These are phyloP conservation scores for Chelidonichthys spinosus DNA, from an alignment of 2,797 vertebrate genomes.

Conservation along the genomic window DNA sequence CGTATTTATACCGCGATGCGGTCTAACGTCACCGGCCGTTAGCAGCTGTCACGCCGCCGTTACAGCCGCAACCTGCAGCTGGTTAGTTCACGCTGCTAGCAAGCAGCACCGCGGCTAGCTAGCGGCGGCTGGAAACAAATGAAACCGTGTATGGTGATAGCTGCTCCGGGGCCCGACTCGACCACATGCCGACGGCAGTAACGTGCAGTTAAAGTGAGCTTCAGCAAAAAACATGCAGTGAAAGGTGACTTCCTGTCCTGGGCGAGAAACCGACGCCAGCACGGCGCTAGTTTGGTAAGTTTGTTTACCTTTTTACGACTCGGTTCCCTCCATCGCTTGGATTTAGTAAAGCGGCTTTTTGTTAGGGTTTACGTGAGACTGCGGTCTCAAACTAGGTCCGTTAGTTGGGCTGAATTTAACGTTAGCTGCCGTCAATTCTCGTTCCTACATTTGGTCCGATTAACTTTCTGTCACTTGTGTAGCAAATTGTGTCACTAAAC, in stretches of 20 bases:
- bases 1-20: conserved; percentile 1
- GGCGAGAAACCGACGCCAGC: neutral
- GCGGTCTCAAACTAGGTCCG: neutral
- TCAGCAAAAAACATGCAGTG: neutral
- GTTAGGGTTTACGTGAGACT: neutral
- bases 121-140: conserved; percentile 48
- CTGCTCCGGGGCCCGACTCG: conserved; percentile 13
- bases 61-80: conserved; percentile 17
- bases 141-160: conserved; percentile 11
- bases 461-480: neutral
- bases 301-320: conserved; percentile 52
- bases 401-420: neutral
- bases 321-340: too few species aligned
- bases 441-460: too few species aligned
- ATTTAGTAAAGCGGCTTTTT: neutral
- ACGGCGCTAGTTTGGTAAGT: conserved; percentile 54
- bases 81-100: conserved; percentile 38
- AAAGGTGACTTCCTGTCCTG: conserved; percentile 5
- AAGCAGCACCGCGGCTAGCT: conserved; percentile 42
- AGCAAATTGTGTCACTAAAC: neutral
- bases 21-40: conserved; percentile 15
- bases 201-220: conserved; percentile 15
- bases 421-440: neutral
- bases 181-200: neutral
- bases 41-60: neutral